phyloP scores from a whole-genome alignment of 2,113 vertebrate genomes.

The Dipodomys merriami region DNA sequence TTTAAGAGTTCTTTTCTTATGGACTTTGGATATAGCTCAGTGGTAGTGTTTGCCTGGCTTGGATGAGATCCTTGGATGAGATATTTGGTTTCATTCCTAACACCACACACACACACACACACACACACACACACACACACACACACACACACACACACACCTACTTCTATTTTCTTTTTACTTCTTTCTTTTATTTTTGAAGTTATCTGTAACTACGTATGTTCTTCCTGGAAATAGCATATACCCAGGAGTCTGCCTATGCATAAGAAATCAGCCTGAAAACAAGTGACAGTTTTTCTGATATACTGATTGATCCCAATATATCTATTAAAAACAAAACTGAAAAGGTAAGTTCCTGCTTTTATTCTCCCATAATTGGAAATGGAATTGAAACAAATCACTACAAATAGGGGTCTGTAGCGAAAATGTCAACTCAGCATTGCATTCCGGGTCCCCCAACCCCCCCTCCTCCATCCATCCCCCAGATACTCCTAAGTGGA shows the following conservation, averaged over 20 bases:
- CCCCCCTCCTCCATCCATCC: not conserved
- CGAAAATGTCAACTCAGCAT: conserved; percentile 70
- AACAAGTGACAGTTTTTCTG: not conserved
- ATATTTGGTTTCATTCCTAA: too few relatives aligned
- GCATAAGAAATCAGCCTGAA: not conserved
- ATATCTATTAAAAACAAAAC: conserved; percentile 34
- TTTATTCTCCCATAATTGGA: conserved; percentile 56
- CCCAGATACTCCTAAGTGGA: conserved; percentile 68
- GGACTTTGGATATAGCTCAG: too few relatives aligned
- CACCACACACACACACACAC: too few relatives aligned
- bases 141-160: too few relatives aligned
- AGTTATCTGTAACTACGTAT: not conserved
- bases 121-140: too few relatives aligned
- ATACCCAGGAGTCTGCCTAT: not conserved
- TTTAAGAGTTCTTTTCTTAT: not conserved
- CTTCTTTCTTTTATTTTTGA: not conserved
- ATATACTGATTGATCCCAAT: conserved; percentile 3
- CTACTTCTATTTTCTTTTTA: not conserved
- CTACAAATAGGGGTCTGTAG: conserved; percentile 27
- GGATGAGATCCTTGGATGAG: too few relatives aligned
- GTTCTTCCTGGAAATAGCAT: not conserved
- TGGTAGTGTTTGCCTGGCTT: too few relatives aligned
- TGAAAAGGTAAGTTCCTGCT: conserved; percentile 24
- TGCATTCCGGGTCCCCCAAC: not conserved
- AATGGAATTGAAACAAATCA: conserved; percentile 63